A percentile compares a stretch with the other conserved stretches of the same genome.
These are phyloP conservation scores for Cyclura pinguis DNA, from an alignment of 2,797 vertebrate species.

Conservation along the genomic window DNA sequence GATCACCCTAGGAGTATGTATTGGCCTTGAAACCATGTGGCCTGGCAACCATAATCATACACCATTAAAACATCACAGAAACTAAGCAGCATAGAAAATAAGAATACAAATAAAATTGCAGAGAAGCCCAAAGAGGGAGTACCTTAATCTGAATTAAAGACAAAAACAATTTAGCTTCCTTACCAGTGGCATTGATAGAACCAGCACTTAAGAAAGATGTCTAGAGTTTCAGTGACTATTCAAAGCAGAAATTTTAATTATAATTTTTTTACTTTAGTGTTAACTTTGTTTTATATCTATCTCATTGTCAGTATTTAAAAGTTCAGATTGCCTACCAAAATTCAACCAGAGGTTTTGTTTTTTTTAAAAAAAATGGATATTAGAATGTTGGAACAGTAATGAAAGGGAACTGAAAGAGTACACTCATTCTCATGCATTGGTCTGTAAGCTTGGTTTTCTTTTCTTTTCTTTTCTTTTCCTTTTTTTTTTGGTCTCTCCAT, in stretches of 20 bases:
- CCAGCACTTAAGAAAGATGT: too few species aligned
- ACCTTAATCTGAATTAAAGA: too few species aligned
- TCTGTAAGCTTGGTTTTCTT: background rate
- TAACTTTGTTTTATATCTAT: background rate
- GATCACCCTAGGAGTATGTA: too few species aligned
- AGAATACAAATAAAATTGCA: too few species aligned
- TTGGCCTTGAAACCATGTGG: too few species aligned
- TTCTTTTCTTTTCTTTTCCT: background rate
- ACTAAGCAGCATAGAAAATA: too few species aligned
- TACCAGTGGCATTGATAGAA: too few species aligned
- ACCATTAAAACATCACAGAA: too few species aligned
- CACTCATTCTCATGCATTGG: background rate
- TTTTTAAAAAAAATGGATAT: too few species aligned
- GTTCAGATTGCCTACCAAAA: background rate
- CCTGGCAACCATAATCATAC: too few species aligned
- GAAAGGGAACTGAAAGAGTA: background rate
- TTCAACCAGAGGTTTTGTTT: background rate
- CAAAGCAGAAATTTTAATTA: background rate
- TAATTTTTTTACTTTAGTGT: background rate
- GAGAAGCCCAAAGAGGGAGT: too few species aligned
- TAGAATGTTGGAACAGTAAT: background rate
- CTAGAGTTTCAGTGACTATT: background rate
- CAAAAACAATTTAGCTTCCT: too few species aligned
- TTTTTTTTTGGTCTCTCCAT: background rate
- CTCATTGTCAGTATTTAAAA: background rate